Base-by-base conservation (phyloP, 2,113 vertebrate genomes). In the Lasiurus cinereus region DNA sequence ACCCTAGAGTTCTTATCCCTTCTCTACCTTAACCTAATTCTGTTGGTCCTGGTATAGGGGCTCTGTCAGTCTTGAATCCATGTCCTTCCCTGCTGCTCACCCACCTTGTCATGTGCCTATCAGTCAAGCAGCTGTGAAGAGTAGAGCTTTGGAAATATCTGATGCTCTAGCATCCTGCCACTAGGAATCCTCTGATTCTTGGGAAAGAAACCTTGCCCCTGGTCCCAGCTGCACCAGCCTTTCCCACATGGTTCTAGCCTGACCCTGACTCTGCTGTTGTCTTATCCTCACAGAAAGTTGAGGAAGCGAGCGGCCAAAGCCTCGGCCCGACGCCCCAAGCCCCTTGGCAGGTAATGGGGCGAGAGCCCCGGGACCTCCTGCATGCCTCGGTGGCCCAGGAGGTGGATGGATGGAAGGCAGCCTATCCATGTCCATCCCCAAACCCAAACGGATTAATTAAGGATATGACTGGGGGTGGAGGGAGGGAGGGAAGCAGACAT, bases 211-310 rank as follows among this genome's bases (percentile, higher is more conserved):
- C 76, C 79, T 72, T 76, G 72, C 10, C 48, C 66, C 74, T 33
- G 8, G 16, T 80, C 72, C 89, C 74, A 67, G 66, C 43, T 72
- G 54, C 73, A 56, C 62, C 29, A 62, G 69, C 8, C 69, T 85
- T 85, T 94, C 18, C 90, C 56, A 79, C 86, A 72, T 83, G 69
- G 52, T 76, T 92, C 92, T 72, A 31, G 82, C 88, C 31, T 92
- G 88, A 76, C 88, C 88, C 74, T 97, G 95, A 97, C 21, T 74
- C 78, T 88, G 29, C 88, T 90, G 2, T 95, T 97, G 91, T 98
- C 97, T 98, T 97, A 98, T 90, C 98, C 97, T 98, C 67, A 59
- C 98, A 99, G 99, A 98, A 94, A 80, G 96, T 95, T 97, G 97
- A 98, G 97, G 95, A 97, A 88, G 92, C 86, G 46, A 24, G 85